Conservation (phyloP, 2,113 vertebrate genomes). For the Puntigrus tetrazona region DNA sequence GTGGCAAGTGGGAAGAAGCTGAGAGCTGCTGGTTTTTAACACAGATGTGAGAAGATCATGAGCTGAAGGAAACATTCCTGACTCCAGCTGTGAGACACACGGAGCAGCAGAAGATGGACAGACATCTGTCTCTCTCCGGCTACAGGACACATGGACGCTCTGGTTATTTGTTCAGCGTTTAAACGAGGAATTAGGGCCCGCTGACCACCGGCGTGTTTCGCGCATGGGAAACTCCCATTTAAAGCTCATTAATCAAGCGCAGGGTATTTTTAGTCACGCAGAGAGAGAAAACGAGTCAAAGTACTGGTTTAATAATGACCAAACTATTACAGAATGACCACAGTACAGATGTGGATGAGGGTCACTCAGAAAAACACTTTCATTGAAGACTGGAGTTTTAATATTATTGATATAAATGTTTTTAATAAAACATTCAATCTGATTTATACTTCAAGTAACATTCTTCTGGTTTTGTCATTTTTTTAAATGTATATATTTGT, state of each 20-base stretch:
- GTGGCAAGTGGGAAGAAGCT: too few species aligned
- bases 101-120: constrained; percentile 55
- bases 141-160: constrained; percentile 57
- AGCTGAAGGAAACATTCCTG: constrained; percentile 47
- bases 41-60: constrained; percentile 41
- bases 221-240: constrained; percentile 54
- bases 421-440: too few species aligned
- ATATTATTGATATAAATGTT: too few species aligned
- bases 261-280: constrained; percentile 63
- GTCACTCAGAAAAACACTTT: too few species aligned
- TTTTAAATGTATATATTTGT: too few species aligned
- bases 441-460: too few species aligned
- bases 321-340: too few species aligned
- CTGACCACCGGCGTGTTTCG: constrained; percentile 50
- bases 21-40: background rate
- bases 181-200: constrained; percentile 30
- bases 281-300: background rate
- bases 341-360: too few species aligned
- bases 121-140: constrained; percentile 64
- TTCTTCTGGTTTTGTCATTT: too few species aligned
- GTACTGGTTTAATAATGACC: background rate
- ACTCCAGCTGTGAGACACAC: constrained; percentile 62
- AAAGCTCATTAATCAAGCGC: constrained; percentile 64
- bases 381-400: too few species aligned
- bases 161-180: constrained; percentile 62